Evolutionary conservation across 2,113 vertebrate species (phyloP).

Genomic region (Chamaea fasciata): DNA sequence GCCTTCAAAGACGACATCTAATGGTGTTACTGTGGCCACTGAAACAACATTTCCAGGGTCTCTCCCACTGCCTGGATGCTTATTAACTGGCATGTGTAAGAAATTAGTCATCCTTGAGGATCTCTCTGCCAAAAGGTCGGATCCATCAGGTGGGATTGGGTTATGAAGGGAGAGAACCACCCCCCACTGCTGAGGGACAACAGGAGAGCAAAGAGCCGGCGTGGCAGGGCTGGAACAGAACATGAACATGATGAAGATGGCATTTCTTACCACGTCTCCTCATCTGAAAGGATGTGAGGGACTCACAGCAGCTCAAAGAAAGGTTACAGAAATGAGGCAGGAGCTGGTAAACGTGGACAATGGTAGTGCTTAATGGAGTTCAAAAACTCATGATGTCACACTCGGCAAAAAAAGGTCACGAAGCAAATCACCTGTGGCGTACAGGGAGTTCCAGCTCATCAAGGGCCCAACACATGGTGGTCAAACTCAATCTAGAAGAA

Average conservation of each 20-base stretch:
- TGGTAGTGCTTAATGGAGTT: background rate
- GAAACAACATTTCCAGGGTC: background rate
- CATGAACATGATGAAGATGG: background rate
- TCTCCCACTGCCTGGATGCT: background rate
- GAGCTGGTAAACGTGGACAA: background rate
- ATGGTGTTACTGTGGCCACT: background rate
- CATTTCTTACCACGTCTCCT: background rate
- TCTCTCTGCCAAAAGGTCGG: background rate
- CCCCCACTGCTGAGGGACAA: background rate
- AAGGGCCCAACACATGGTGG: background rate
- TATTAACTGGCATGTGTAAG: background rate
- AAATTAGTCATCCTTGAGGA: background rate
- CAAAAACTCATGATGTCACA: background rate
- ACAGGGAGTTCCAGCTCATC: background rate
- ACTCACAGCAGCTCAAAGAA: background rate
- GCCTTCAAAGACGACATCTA: background rate
- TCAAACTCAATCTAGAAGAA: background rate
- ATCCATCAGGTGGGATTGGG: background rate
- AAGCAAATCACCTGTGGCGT: background rate
- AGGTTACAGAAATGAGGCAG: background rate
- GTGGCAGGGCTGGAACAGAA: background rate
- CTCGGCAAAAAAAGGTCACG: background rate
- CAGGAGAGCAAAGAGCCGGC: rapidly evolving
- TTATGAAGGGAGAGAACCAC: background rate
- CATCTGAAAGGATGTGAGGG: background rate